These are phyloP conservation scores for Nysson spinosus DNA, from an alignment of 2,888 invertebrate species.

Conservation along the genomic window DNA sequence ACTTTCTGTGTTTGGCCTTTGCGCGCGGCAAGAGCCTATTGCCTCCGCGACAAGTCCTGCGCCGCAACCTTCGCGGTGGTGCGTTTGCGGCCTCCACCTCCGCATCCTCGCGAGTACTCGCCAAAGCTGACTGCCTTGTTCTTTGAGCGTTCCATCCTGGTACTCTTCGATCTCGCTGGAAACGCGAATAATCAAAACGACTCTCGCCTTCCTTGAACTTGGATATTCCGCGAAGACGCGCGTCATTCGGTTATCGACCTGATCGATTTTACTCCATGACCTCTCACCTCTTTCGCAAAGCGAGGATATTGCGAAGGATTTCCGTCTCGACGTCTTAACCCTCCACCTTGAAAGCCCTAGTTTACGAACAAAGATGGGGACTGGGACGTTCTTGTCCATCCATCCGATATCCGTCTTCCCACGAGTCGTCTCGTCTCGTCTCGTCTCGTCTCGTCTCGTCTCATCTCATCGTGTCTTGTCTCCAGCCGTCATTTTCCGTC, in stretches of 20 bases:
- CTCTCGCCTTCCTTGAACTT: too few species aligned
- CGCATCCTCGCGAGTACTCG: too few species aligned
- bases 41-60: conserved; percentile 64
- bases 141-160: too few species aligned
- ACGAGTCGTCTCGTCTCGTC: conserved; percentile 1
- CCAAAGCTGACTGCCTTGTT: too few species aligned
- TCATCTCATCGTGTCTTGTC: conserved; percentile 62
- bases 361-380: too few species aligned
- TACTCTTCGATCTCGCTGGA: too few species aligned
- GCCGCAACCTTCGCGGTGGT: conserved; percentile 32
- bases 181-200: too few species aligned
- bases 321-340: conserved; percentile 52
- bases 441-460: conserved; percentile 3
- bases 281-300: conserved; percentile 46
- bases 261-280: conserved; percentile 28
- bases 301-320: too few species aligned
- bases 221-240: too few species aligned
- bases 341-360: too few species aligned
- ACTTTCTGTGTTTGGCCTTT: conserved; percentile 75
- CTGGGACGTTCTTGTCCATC: conserved; percentile 65
- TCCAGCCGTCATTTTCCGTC: conserved; percentile 70
- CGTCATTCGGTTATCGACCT: too few species aligned
- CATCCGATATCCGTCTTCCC: too few species aligned
- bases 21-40: conserved; percentile 61
- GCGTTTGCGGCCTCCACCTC: not conserved